Evolutionary conservation across 2,113 vertebrate genomes (phyloP).

Genomic region (Lathamus discolor): DNA sequence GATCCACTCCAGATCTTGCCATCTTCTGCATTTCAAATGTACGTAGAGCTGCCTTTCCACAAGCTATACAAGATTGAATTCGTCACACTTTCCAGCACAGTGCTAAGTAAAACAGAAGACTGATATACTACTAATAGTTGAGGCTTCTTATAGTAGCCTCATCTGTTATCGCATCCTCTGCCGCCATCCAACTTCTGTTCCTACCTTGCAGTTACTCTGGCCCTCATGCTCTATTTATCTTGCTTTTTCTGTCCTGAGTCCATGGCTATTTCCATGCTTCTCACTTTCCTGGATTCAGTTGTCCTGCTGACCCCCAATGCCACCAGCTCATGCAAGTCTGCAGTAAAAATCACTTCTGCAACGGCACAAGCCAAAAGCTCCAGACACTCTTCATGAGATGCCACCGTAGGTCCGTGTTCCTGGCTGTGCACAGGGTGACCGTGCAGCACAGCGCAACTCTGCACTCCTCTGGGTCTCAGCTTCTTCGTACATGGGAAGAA

Average conservation of each 20-base stretch:
- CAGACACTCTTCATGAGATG: accelerated
- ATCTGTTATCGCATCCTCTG: slow-evolving; percentile 56
- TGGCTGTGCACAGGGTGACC: background rate
- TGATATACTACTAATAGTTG: slow-evolving; percentile 49
- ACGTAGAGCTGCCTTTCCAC: background rate
- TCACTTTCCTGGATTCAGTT: background rate
- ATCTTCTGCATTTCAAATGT: background rate
- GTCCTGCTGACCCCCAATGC: background rate
- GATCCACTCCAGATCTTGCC: background rate
- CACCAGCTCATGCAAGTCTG: background rate
- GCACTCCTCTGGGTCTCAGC: background rate
- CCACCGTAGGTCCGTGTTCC: background rate
- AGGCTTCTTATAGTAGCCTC: slow-evolving; percentile 48
- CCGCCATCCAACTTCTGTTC: slow-evolving; percentile 20
- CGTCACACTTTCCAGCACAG: background rate
- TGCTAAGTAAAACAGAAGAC: slow-evolving; percentile 54
- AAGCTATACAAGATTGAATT: background rate
- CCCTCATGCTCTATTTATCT: slow-evolving; percentile 40
- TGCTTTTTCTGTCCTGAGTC: background rate
- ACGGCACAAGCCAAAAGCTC: background rate
- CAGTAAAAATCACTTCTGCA: background rate
- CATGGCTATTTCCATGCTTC: background rate
- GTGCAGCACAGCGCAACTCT: background rate
- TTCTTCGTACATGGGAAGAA: background rate
- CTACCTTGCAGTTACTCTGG: slow-evolving; percentile 42